These are phyloP conservation scores for Temnothorax longispinosus DNA, from an alignment of 1,140 invertebrate genomes.

Conservation along the genomic window DNA sequence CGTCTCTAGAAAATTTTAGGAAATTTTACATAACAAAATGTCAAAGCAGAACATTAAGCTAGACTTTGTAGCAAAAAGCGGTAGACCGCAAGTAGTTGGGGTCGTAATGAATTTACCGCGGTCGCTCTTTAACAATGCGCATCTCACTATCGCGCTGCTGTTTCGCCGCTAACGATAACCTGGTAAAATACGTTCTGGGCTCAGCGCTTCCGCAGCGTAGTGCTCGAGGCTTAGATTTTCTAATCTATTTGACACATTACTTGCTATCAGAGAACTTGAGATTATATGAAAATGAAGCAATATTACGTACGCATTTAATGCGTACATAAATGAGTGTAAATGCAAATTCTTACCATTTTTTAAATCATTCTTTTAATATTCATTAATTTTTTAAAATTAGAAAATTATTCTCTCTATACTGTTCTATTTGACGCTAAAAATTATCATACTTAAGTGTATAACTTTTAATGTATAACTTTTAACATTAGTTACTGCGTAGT, in stretches of 20 bases:
- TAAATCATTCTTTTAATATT: not conserved
- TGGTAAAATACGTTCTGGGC: slow-evolving; percentile 71
- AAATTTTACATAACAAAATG: slow-evolving; percentile 33
- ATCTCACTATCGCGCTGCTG: slow-evolving; percentile 64
- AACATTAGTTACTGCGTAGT: not conserved
- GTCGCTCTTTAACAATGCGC: slow-evolving; percentile 71
- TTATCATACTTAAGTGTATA: not conserved
- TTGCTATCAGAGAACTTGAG: slow-evolving; percentile 42
- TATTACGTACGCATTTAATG: not conserved
- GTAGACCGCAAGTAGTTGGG: slow-evolving; percentile 58
- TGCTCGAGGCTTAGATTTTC: slow-evolving; percentile 66
- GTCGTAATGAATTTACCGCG: slow-evolving; percentile 72
- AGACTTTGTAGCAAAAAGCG: slow-evolving; percentile 24
- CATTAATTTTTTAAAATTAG: not conserved
- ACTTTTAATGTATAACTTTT: slow-evolving; percentile 2
- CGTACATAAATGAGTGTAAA: not conserved
- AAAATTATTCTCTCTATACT: not conserved
- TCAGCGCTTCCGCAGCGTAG: slow-evolving; percentile 59
- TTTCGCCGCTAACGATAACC: slow-evolving; percentile 71
- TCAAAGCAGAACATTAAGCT: slow-evolving; percentile 30
- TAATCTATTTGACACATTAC: slow-evolving; percentile 73
- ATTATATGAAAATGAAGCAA: slow-evolving; percentile 36
- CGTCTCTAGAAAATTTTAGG: slow-evolving; percentile 7
- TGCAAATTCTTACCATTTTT: not conserved
- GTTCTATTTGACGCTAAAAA: not conserved